These are phyloP conservation scores for Amphimallon solstitiale DNA, from an alignment of 2,888 invertebrate species.

Conservation along the genomic window DNA sequence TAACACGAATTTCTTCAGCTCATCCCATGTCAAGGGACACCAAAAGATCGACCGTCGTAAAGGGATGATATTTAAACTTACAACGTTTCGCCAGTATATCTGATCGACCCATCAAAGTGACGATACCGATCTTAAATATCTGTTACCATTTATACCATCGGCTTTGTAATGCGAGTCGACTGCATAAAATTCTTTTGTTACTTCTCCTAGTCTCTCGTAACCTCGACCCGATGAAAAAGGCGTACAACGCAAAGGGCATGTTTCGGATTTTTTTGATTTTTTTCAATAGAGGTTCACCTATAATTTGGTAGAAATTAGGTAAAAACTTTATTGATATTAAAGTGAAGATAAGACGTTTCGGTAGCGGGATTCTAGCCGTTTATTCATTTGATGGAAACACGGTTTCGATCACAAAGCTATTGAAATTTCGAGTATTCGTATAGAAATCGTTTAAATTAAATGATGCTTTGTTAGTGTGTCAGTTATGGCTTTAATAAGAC, in stretches of 20 bases:
- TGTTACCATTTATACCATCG: conserved; percentile 41
- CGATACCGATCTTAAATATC: conserved; percentile 43
- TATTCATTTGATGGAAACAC: conserved; percentile 1
- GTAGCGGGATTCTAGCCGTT: conserved; percentile 22
- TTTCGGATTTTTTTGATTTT: conserved; percentile 21
- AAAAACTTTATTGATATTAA: conserved; percentile 36
- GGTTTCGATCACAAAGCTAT: conserved; percentile 24
- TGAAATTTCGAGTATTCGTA: conserved; percentile 33
- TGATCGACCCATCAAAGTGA: conserved; percentile 33
- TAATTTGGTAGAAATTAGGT: conserved; percentile 37
- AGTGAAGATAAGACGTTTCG: conserved; percentile 27
- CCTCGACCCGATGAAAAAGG: background rate
- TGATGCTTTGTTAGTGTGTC: conserved; percentile 33
- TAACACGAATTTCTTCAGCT: conserved; percentile 19
- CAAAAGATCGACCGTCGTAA: conserved; percentile 14
- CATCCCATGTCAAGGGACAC: conserved; percentile 17
- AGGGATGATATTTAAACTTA: conserved; percentile 32
- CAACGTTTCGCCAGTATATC: conserved; percentile 29
- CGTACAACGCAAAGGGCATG: conserved; percentile 5
- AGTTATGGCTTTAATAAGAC: conserved; percentile 37
- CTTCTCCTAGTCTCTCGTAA: background rate
- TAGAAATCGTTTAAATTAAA: conserved; percentile 36
- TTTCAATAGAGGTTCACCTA: conserved; percentile 22
- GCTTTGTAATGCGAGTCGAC: conserved; percentile 33
- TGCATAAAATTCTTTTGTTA: conserved; percentile 33